phyloP scores from a whole-genome alignment of 2,888 invertebrate genomes.

The Ormyrus nitidulus region DNA sequence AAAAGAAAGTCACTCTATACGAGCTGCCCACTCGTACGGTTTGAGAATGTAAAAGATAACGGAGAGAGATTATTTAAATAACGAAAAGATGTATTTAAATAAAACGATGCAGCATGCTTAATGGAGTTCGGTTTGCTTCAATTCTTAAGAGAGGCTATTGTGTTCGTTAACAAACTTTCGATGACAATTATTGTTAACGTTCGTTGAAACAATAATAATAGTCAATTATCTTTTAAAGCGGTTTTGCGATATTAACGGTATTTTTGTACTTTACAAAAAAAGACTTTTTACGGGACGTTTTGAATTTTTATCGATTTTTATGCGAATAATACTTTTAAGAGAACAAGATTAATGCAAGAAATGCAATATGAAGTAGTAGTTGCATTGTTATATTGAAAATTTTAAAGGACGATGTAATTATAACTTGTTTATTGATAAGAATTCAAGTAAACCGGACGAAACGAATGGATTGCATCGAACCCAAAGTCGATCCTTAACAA shows the following conservation, averaged over 20 bases:
- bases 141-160: slow-evolving; percentile 32
- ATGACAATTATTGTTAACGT: slow-evolving; percentile 24
- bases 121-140: slow-evolving; percentile 35
- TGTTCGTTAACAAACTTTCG: slow-evolving; percentile 9
- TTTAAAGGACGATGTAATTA: neutral
- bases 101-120: slow-evolving; percentile 28
- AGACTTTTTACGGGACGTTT: slow-evolving; percentile 21
- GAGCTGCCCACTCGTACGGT: slow-evolving; percentile 59
- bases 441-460: slow-evolving; percentile 41
- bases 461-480: slow-evolving; percentile 22
- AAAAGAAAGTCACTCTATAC: slow-evolving; percentile 69
- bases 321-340: neutral
- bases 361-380: neutral
- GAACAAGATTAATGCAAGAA: slow-evolving; percentile 2
- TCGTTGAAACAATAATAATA: slow-evolving; percentile 30
- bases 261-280: slow-evolving; percentile 43
- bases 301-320: slow-evolving; percentile 28
- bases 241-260: slow-evolving; percentile 32
- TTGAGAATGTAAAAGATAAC: slow-evolving; percentile 54
- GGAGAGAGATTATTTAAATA: slow-evolving; percentile 61
- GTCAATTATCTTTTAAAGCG: slow-evolving; percentile 46
- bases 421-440: slow-evolving; percentile 35
- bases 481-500: slow-evolving; percentile 31
- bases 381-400: slow-evolving; percentile 35
- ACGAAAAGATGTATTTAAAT: slow-evolving; percentile 59